Evolutionary conservation across 2,797 vertebrate genomes (phyloP), one percentile per base, ranked within the genome.

Genomic region (Pitangus sulphuratus): DNA sequence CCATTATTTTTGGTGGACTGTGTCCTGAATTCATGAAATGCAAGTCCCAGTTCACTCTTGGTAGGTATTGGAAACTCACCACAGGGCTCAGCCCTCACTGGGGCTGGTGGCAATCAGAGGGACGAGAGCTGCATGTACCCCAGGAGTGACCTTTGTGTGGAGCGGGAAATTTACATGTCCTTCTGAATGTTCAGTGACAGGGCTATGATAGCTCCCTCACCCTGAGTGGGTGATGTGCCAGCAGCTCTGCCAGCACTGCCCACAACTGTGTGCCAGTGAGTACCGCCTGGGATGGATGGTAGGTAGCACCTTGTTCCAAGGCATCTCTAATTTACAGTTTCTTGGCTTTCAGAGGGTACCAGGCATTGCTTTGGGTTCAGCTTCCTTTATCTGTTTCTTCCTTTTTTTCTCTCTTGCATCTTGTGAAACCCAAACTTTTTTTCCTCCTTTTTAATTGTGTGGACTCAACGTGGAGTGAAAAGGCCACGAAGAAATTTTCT

Each of bases 391-490:
- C 77, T 93, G 57, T 80, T 91, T 84, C 91, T 97, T 95, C 37
- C 25, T 53, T 88, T 62, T 84, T 53, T 71, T 14, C 21, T n/a
- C 45, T 84, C 72, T 88, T 89, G 68, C 33, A 90, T 90, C 84
- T 89, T 93, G 75, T 72, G 79, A 93, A 96, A 84, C 50, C 17
- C 61, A 58, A 86, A 60, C 48, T 78, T 94, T 57, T 87, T 82
- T 91, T 91, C 88, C 70, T 74, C 39, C 45, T 75, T 91, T 95
- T 92, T 94, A 98, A 95, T 93, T 95, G 90, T 89, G 84, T 94
- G 81, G 96, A 95, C 96, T 94, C 89, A 93, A 64, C 87, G 83
- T 80, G 39, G 91, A 97, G 93, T 95, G 86, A 96, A 97, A 96
- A 74, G 83, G 84, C 74, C 87, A 97, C 37, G 85, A 91, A 91